Evolutionary conservation across 2,888 invertebrate genomes (phyloP), one percentile per base, ranked within the genome.

Genomic region (Yponomeuta cagnagella): DNA sequence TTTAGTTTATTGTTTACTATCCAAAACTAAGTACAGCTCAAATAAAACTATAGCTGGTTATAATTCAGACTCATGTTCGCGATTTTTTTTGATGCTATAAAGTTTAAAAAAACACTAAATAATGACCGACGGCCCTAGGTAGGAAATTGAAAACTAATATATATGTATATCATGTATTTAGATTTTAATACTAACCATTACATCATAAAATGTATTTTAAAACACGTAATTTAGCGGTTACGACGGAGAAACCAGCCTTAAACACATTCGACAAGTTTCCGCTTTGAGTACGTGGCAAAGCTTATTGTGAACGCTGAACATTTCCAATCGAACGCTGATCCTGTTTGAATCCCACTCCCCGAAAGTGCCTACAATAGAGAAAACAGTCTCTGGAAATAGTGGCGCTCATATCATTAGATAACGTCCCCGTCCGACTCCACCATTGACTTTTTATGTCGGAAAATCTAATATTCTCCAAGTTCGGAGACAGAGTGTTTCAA

Each of bases 391-490:
- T 58, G 52, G 52, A 12, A 58, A 58, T 15, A 15, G 52, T 58
- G 15, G 52, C 12, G 52, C 52, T 58, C 52, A 58, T 58, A 58
- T 58, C 52, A 58, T 58, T 58, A 37, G 67, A 67, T 30, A 68
- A 68, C 10, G 31, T 12, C 68, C n/a, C 67, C 52, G 68, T 52
- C 68, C 68, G 10, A 68, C 30, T 68, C 23, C 37, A 31, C n/a
- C n/a, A 9, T 52, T 37, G 69, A 63, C 63, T 63, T 69, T 69
- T 69, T 69, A 33, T 63, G 63, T 63, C 15, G 63, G 69, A 69
- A 48, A 69, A 69, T 69, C 58, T 69, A 69, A 69, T 69, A 69
- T 69, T 69, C 33, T 23, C 48, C 63, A 1, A 63, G 63, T 69
- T 63, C 69, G 68, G 23, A 23, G 68, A 30, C 33, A 69, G 43